Base-by-base conservation (phyloP, 2,797 vertebrate species). In the Varecia variegata region DNA sequence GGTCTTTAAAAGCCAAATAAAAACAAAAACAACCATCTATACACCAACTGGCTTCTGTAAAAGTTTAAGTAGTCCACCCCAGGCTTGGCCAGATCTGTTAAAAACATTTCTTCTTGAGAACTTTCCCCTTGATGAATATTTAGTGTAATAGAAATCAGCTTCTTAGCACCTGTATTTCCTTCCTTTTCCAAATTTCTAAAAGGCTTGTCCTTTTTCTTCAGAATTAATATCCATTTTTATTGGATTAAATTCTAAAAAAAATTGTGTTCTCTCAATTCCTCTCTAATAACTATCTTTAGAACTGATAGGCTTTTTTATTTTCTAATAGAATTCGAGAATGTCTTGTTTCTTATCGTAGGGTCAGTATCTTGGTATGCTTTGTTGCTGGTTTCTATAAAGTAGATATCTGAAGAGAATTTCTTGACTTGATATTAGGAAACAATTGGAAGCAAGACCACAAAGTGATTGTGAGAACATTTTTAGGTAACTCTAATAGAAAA, bases 121-220 rank as follows among this genome's bases (percentile, higher is more conserved):
- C 7, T 62, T 92, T 43, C 43, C 15, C 21, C 20, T 30, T 23
- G 35, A 27, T 14, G 0, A 80, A 65, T 71, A 43, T 67, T 93
- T 67, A 74, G 1, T 30, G 15, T 32, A 30, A 82, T 18, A 4
- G 5, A 73, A 92, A 70, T 20, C 32, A 25, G 5, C 23, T 86
- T 21, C 47, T 91, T 71, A 45, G 13, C 0, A n/a, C 12, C 35
- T 35, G 9, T 58, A 81, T 18, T 71, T 92, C 27, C 21, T 94
- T 52, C 47, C 62, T 52, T 87, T 93, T 93, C 62, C 23, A 73
- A 45, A 50, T 86, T 83, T 86, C 25, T 89, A 65, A 94, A 58
- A 71, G 62, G 3, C 60, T 82, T 81, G 7, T 5, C 50, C 1
- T 58, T 90, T 58, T 25, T 2, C 4, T 30, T 7, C 13, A 7